These are phyloP conservation scores for Characodon lateralis DNA, from an alignment of 2,797 vertebrate genomes.

Conservation along the genomic window DNA sequence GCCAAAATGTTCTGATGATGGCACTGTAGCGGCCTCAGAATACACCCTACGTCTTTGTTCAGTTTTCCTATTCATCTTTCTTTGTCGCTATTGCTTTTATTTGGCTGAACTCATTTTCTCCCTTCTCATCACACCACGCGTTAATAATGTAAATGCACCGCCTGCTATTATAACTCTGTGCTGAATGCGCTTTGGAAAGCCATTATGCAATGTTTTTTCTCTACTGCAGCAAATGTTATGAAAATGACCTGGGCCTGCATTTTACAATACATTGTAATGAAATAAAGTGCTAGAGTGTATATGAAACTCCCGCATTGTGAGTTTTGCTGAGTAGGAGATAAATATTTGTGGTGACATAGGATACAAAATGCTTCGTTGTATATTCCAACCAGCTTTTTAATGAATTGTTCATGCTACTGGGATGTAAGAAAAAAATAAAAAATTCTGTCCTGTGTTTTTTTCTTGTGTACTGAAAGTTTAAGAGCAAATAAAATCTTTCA, in stretches of 20 bases:
- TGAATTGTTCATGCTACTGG: slow-evolving; percentile 9
- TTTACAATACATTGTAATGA: slow-evolving; percentile 49
- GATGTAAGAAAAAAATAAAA: not conserved
- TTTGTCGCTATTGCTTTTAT: slow-evolving; percentile 30
- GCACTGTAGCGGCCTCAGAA: slow-evolving; percentile 9
- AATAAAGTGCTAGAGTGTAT: slow-evolving; percentile 27
- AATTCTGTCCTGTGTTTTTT: not conserved
- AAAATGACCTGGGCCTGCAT: slow-evolving; percentile 24
- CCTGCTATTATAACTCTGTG: slow-evolving; percentile 26
- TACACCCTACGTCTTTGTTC: slow-evolving; percentile 22
- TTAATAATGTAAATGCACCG: slow-evolving; percentile 46
- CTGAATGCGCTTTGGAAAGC: slow-evolving; percentile 37
- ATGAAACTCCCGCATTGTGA: slow-evolving; percentile 26
- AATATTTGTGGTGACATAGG: slow-evolving; percentile 26
- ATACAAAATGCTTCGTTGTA: slow-evolving; percentile 43
- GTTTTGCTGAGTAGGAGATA: slow-evolving; percentile 27
- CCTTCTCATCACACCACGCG: slow-evolving; percentile 16
- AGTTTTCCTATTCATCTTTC: slow-evolving; percentile 20
- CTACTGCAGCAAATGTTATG: slow-evolving; percentile 20
- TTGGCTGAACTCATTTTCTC: slow-evolving; percentile 15
- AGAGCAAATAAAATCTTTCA: not conserved
- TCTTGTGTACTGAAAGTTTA: not conserved
- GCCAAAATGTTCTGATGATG: not conserved
- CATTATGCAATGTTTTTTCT: slow-evolving; percentile 25
- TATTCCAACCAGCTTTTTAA: slow-evolving; percentile 27